Evolutionary conservation across 2,888 invertebrate species (phyloP).

Genomic region (Hirtodrosophila alboralis): DNA sequence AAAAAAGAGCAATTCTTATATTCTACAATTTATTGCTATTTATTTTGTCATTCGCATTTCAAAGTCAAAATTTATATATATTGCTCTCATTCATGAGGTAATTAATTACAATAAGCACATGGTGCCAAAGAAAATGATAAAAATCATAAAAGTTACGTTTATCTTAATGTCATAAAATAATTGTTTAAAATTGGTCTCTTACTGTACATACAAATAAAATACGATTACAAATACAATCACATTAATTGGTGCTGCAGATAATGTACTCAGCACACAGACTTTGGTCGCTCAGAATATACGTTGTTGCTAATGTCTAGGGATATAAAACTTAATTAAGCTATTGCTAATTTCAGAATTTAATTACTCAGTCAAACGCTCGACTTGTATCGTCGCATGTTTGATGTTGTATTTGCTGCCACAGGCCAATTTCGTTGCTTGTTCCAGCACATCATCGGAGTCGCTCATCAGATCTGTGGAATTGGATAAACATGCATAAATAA

Average conservation of each 20-base stretch:
- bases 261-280: slow-evolving; percentile 42
- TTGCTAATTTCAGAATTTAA: slow-evolving; percentile 30
- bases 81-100: slow-evolving; percentile 3
- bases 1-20: too few species aligned
- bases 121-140: not conserved
- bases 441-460: slow-evolving; percentile 76
- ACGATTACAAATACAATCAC: slow-evolving; percentile 46
- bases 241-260: slow-evolving; percentile 29
- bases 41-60: slow-evolving; percentile 1
- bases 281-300: slow-evolving; percentile 43
- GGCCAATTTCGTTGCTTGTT: slow-evolving; percentile 77
- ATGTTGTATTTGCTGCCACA: slow-evolving; percentile 80
- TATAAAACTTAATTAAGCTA: slow-evolving; percentile 42
- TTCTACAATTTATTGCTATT: slow-evolving; percentile 1
- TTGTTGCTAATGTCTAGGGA: slow-evolving; percentile 18
- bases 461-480: slow-evolving; percentile 62
- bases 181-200: slow-evolving; percentile 11
- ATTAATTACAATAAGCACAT: slow-evolving; percentile 6
- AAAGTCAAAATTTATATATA: slow-evolving; percentile 1
- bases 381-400: slow-evolving; percentile 83
- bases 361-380: slow-evolving; percentile 76
- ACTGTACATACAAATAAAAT: slow-evolving; percentile 5
- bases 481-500: not conserved
- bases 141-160: slow-evolving; percentile 25
- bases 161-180: slow-evolving; percentile 34